Percentiles rank a stretch among this genome's conserved stretches.
Conservation (phyloP, 2,888 invertebrate species). For the Candidula unifasciata region DNA sequence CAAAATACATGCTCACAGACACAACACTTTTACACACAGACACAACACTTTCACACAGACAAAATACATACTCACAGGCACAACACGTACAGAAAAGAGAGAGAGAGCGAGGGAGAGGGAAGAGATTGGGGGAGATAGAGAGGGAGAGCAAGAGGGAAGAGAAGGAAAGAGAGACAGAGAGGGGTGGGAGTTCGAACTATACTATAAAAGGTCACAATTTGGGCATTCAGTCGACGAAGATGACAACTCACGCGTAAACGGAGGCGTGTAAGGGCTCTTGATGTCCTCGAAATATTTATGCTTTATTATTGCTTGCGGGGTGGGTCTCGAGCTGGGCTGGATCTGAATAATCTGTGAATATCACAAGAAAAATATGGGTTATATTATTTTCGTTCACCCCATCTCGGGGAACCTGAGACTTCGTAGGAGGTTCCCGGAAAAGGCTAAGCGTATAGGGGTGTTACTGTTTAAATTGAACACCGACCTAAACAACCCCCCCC, state of each 20-base stretch:
- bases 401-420: too few species aligned
- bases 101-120: background rate
- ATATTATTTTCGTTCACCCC: too few species aligned
- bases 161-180: background rate
- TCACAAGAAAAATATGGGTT: background rate
- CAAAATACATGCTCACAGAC: too few species aligned
- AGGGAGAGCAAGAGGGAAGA: too few species aligned
- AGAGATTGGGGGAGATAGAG: background rate
- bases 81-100: background rate
- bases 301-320: background rate
- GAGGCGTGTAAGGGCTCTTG: conserved; percentile 19
- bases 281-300: conserved; percentile 37
- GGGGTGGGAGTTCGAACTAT: background rate
- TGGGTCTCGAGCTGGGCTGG: background rate
- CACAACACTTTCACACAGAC: too few species aligned
- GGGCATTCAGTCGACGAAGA: too few species aligned
- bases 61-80: background rate
- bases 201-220: too few species aligned
- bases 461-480: too few species aligned
- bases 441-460: too few species aligned
- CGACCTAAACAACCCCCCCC: too few species aligned
- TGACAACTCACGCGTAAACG: conserved; percentile 33
- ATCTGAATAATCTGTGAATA: conserved; percentile 4
- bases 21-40: too few species aligned
- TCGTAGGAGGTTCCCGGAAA: too few species aligned